phyloP scores from a whole-genome alignment of 2,113 vertebrate genomes.

The Solea senegalensis region DNA sequence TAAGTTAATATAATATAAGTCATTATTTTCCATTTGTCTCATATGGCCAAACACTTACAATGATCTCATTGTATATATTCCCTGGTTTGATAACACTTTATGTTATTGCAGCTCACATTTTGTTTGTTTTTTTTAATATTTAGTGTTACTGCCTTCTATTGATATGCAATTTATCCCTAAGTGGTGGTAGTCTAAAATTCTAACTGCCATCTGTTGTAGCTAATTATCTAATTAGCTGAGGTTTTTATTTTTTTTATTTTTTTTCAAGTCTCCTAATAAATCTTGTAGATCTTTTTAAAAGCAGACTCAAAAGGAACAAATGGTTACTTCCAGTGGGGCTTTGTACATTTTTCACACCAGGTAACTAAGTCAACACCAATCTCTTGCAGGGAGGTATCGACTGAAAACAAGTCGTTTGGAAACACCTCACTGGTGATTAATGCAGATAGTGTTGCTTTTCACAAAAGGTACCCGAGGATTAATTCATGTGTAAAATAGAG shows the following conservation, averaged over 20 bases:
- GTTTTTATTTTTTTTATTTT: no score
- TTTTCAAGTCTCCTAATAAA: slow-evolving; percentile 23
- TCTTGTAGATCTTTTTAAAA: slow-evolving; percentile 10
- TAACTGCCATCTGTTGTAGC: slow-evolving; percentile 8
- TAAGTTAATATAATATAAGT: not conserved
- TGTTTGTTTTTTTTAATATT: no score
- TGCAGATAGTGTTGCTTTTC: slow-evolving; percentile 38
- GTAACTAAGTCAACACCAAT: slow-evolving; percentile 21
- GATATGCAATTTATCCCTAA: slow-evolving; percentile 1
- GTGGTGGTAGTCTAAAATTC: slow-evolving; percentile 16
- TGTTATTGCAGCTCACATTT: slow-evolving; percentile 4
- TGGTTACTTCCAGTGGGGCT: slow-evolving; percentile 24
- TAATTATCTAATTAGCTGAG: slow-evolving; percentile 38
- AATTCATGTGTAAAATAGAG: slow-evolving; percentile 3
- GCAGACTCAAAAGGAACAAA: slow-evolving; percentile 5
- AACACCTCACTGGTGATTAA: slow-evolving; percentile 12
- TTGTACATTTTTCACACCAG: slow-evolving; percentile 5
- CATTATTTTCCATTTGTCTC: slow-evolving; percentile 20
- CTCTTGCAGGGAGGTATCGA: slow-evolving; percentile 15
- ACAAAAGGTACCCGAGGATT: slow-evolving; percentile 3
- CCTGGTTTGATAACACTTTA: slow-evolving; percentile 8
- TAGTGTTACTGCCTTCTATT: not conserved
- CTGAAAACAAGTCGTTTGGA: slow-evolving; percentile 21
- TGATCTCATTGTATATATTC: not conserved
- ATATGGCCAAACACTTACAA: no score